A percentile compares a stretch with the other conserved stretches of the same genome.
These are phyloP conservation scores for Aeoliscus strigatus DNA, from an alignment of 2,797 vertebrate species.

Conservation along the genomic window DNA sequence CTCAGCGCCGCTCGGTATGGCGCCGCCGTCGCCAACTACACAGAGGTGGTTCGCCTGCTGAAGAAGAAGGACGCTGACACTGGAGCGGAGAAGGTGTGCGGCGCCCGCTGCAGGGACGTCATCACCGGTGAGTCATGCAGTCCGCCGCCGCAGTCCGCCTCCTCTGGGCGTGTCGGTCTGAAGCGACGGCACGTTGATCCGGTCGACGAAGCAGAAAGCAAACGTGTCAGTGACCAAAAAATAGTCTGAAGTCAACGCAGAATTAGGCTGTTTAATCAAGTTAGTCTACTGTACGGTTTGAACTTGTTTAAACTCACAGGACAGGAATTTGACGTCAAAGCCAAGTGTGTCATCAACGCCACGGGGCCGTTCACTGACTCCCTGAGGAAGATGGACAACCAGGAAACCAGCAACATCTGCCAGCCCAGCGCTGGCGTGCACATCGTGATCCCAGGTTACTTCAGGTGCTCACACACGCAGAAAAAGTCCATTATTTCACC, in stretches of 20 bases:
- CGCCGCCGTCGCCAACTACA: slow-evolving; percentile 89
- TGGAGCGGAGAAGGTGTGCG: slow-evolving; percentile 76
- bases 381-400: slow-evolving; percentile 92
- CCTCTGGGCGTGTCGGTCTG: no score
- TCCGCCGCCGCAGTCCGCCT: no score
- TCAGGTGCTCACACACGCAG: slow-evolving; percentile 46
- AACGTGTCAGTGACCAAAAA: no score
- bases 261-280: no score
- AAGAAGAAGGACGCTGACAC: slow-evolving; percentile 76
- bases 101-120: slow-evolving; percentile 85
- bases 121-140: slow-evolving; percentile 78
- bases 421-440: slow-evolving; percentile 96
- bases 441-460: slow-evolving; percentile 95
- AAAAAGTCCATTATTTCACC: slow-evolving; percentile 11
- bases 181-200: no score
- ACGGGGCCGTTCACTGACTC: slow-evolving; percentile 96
- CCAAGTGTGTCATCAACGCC: slow-evolving; percentile 97
- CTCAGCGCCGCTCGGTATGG: slow-evolving; percentile 89
- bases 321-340: slow-evolving; percentile 89
- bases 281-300: no score
- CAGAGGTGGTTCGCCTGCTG: slow-evolving; percentile 86
- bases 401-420: slow-evolving; percentile 82
- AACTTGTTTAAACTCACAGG: slow-evolving; percentile 64
- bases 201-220: no score
- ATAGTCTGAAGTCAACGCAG: no score